Evolutionary conservation across 2,888 invertebrate species (phyloP).

Genomic region (Rotaria sp.): DNA sequence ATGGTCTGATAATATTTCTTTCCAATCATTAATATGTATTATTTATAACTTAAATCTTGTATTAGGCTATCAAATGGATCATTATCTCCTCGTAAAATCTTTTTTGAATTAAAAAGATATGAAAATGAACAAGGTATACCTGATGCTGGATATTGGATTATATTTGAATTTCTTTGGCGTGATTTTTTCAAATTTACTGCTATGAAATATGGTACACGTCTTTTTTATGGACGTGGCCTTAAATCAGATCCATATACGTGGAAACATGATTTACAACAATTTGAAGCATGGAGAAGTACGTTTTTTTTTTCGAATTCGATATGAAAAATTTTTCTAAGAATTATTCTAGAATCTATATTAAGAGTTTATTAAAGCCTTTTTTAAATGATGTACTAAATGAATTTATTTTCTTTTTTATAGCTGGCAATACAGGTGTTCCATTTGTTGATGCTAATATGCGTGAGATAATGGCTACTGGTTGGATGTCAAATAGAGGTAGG

Average conservation of each 20-base stretch:
- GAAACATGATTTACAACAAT: conserved; percentile 46
- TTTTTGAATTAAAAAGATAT: conserved; percentile 48
- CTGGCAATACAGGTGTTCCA: conserved; percentile 54
- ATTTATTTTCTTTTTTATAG: conserved; percentile 42
- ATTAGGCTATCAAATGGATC: conserved; percentile 48
- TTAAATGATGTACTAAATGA: not conserved
- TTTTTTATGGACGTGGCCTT: conserved; percentile 45
- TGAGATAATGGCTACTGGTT: conserved; percentile 51
- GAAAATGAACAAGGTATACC: conserved; percentile 46
- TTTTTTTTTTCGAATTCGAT: too few relatives aligned
- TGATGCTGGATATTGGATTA: conserved; percentile 51
- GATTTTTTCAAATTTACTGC: conserved; percentile 50
- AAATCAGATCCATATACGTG: conserved; percentile 44
- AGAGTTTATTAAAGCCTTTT: too few relatives aligned
- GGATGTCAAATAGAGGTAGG: conserved; percentile 55
- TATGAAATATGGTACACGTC: conserved; percentile 47
- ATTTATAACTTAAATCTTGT: not conserved
- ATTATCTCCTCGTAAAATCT: conserved; percentile 47
- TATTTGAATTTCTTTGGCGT: conserved; percentile 50
- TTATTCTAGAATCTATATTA: too few relatives aligned
- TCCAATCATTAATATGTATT: not conserved
- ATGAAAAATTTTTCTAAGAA: too few relatives aligned
- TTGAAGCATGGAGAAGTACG: conserved; percentile 48
- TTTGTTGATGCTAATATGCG: conserved; percentile 57
- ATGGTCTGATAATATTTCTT: conserved; percentile 44